Conservation (phyloP, 2,113 vertebrate species). For the Oceanodroma tethys region DNA sequence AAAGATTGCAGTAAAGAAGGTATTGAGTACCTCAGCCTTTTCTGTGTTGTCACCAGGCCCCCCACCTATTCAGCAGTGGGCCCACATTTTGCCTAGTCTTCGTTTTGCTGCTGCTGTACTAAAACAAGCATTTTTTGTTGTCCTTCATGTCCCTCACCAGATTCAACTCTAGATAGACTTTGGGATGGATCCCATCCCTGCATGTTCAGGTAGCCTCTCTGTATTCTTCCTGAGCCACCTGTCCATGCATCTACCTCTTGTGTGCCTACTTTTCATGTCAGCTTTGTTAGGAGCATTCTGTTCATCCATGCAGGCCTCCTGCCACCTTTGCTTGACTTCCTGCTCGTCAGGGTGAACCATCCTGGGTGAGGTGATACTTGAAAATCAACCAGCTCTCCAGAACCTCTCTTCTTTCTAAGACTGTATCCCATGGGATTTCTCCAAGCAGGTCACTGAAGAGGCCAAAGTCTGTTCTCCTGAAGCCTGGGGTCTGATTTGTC, state of each 20-base stretch:
- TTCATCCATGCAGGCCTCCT: not conserved
- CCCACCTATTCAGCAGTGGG: not conserved
- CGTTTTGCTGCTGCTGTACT: not conserved
- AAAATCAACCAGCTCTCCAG: not conserved
- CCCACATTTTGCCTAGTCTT: not conserved
- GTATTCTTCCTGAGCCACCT: not conserved
- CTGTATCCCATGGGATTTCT: not conserved
- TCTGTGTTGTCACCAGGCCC: not conserved
- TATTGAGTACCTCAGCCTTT: not conserved
- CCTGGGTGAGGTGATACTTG: not conserved
- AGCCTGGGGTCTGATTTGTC: not conserved
- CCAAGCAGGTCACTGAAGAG: not conserved
- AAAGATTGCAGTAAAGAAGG: not conserved
- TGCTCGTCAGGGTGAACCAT: not conserved
- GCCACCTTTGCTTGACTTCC: not conserved
- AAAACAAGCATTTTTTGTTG: not conserved
- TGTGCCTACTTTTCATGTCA: not conserved
- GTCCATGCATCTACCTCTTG: not conserved
- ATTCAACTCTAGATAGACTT: not conserved
- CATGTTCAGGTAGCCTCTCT: fast-evolving
- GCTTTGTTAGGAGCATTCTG: not conserved
- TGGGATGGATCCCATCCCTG: not conserved
- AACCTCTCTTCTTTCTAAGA: not conserved
- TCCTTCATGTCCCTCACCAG: not conserved
- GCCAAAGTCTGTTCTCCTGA: not conserved